Evolutionary conservation across 2,888 invertebrate species (phyloP), one percentile per base, ranked within the genome.

Genomic region (Rhabditoides inermis): DNA sequence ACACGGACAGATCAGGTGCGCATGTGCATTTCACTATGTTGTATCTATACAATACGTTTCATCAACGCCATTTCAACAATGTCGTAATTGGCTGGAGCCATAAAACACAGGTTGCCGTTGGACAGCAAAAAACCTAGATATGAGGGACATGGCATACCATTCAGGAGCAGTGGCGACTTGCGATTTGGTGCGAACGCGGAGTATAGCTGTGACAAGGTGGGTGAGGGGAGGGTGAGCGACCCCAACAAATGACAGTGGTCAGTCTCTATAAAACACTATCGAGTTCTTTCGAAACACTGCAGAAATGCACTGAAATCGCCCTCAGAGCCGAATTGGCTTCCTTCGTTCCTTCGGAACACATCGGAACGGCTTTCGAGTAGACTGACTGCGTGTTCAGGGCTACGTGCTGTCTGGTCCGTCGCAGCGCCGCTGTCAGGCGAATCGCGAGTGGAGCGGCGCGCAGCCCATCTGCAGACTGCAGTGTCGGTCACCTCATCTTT

Each of bases 351-450:
- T n/a, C n/a, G n/a, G n/a, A n/a, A n/a, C n/a, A n/a, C n/a, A n/a
- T n/a, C n/a, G n/a, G n/a, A n/a, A n/a, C n/a, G n/a, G n/a, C n/a
- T 32, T 10, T 32, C 32, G 15, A 44, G 44, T 44, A 18, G 10
- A 12, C 23, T 18, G 6, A 7, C 10, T 7, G 15, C 30, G 18
- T 26, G 5, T 20, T 42, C 69, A 73, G 18, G 80, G 79, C 4
- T 81, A 76, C 68, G 71, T 75, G 4, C 68, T 81, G 25, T 66
- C 73, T 20, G 80, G 80, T 3, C 69, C 73, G 0, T 69, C 76
- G 3, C 76, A 75, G 22, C 60, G 80, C 28, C 72, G 78, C 30
- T 81, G 81, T 63, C 79, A 79, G 54, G 80, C 78, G 1, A 79
- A 81, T 58, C 76, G 77, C 23, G 75, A 76, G 49, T 81, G 81